phyloP scores from a whole-genome alignment of 2,113 vertebrate genomes.

The Prolemur simus region DNA sequence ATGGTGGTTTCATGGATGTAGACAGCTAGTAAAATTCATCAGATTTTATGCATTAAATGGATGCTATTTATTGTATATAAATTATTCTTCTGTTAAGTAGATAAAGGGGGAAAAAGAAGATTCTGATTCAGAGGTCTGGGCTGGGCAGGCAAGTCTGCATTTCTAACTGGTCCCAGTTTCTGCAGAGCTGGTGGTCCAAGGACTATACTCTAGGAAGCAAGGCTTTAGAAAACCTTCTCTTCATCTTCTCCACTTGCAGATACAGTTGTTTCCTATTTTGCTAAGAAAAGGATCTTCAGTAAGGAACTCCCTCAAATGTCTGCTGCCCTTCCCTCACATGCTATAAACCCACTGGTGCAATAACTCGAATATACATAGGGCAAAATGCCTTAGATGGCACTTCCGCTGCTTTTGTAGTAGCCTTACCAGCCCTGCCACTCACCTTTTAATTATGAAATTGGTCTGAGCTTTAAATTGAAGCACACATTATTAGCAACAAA shows the following conservation, averaged over 20 bases:
- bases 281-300: background rate
- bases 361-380: rapidly evolving
- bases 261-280: background rate
- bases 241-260: background rate
- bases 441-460: background rate
- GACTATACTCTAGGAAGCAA: background rate
- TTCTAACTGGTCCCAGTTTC: background rate
- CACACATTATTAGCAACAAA: background rate
- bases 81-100: background rate
- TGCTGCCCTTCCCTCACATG: background rate
- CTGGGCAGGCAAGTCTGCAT: rapidly evolving
- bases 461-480: background rate
- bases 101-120: background rate
- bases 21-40: background rate
- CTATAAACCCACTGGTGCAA: background rate
- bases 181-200: background rate
- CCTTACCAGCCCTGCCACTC: background rate
- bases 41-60: background rate
- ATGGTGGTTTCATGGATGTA: background rate
- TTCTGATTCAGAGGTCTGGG: background rate
- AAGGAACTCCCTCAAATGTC: background rate
- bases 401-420: background rate
- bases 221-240: background rate
- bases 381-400: background rate
- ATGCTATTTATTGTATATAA: background rate